phyloP scores from a whole-genome alignment of 2,797 vertebrate genomes.

The Hylomyscus alleni region DNA sequence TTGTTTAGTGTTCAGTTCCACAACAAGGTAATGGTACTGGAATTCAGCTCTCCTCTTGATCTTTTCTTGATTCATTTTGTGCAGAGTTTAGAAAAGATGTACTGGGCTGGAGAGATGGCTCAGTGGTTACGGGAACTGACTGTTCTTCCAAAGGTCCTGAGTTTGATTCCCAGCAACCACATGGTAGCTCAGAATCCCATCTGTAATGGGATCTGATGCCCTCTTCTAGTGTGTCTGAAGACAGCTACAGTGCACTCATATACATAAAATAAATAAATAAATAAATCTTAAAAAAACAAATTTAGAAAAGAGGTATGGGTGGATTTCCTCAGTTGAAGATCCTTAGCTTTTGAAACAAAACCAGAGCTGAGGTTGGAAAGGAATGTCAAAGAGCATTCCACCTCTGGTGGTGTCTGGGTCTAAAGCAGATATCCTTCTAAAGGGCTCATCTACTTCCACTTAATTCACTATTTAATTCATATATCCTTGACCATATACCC shows the following conservation, averaged over 20 bases:
- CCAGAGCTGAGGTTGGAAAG: background rate
- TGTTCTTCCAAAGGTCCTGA: too few relatives aligned
- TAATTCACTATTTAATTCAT: conserved; percentile 18
- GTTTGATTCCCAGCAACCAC: too few relatives aligned
- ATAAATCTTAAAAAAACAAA: too few relatives aligned
- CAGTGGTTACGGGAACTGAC: too few relatives aligned
- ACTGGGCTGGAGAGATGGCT: background rate
- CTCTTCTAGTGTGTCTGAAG: too few relatives aligned
- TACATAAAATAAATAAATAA: too few relatives aligned
- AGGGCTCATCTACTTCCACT: background rate
- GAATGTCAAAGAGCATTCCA: background rate
- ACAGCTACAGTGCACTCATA: too few relatives aligned
- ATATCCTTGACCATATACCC: background rate
- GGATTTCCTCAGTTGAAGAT: background rate
- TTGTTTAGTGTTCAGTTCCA: background rate
- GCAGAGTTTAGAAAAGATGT: background rate
- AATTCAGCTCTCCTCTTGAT: background rate
- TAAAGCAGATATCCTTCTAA: background rate
- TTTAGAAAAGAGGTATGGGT: background rate
- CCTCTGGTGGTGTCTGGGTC: conserved; percentile 55
- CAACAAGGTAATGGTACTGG: background rate
- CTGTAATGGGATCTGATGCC: too few relatives aligned
- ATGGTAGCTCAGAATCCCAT: too few relatives aligned
- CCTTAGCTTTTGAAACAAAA: conserved; percentile 52
- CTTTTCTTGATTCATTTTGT: conserved; percentile 46